Conservation (phyloP, 2,797 vertebrate genomes). For the Coccyzus lansbergi region DNA sequence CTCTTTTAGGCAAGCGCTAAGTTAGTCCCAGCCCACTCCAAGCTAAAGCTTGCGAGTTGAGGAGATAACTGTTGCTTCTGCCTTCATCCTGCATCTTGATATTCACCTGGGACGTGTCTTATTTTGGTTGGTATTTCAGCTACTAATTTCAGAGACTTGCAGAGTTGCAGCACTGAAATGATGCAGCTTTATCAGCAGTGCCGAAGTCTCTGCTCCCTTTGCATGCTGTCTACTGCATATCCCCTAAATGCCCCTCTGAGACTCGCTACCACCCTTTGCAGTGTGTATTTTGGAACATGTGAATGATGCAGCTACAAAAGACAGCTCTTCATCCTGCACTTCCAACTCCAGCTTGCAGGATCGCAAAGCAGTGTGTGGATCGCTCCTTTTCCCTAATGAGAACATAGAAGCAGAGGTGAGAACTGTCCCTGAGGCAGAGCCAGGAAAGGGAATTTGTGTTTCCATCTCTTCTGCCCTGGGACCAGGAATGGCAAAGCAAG, state of each 20-base stretch:
- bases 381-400: rapidly evolving
- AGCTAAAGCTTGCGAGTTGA: background rate
- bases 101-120: background rate
- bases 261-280: background rate
- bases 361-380: background rate
- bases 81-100: background rate
- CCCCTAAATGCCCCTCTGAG: background rate
- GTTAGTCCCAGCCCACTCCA: background rate
- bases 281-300: background rate
- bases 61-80: background rate
- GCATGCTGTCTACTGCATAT: background rate
- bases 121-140: background rate
- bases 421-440: background rate
- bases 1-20: background rate
- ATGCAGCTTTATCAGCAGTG: background rate
- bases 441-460: background rate
- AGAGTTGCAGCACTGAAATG: background rate
- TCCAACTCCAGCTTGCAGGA: background rate
- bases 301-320: background rate
- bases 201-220: background rate
- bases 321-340: background rate
- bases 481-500: background rate
- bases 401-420: background rate
- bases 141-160: background rate
- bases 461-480: background rate